Percentiles rank a stretch among this genome's conserved stretches.
phyloP scores from a whole-genome alignment of 2,113 vertebrate species.

The Lontra canadensis region DNA sequence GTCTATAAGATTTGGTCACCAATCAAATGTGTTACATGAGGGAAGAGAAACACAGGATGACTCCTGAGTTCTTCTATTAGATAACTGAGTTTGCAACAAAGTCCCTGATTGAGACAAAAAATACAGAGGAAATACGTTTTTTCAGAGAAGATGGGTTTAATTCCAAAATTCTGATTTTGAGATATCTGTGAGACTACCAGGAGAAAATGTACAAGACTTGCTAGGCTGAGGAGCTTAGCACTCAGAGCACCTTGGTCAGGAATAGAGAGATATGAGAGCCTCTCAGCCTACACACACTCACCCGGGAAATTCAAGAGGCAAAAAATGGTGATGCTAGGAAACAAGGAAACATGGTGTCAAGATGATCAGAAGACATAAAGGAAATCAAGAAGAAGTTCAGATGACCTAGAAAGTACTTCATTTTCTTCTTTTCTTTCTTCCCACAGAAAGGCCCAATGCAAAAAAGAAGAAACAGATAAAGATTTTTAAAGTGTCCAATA shows the following conservation, averaged over 20 bases:
- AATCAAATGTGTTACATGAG: background rate
- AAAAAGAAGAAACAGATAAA: background rate
- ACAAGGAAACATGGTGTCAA: background rate
- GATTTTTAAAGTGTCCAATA: background rate
- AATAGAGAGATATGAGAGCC: background rate
- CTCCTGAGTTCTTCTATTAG: background rate
- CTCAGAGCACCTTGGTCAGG: background rate
- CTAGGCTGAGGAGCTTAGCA: background rate
- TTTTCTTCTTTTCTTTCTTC: background rate
- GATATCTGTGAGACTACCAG: slow-evolving; percentile 18
- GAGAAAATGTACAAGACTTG: background rate
- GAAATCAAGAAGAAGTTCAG: background rate
- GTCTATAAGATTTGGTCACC: background rate
- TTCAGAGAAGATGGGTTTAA: background rate
- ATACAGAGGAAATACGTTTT: background rate
- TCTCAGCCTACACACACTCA: background rate
- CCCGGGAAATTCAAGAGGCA: background rate
- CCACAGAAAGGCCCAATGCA: background rate
- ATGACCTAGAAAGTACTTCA: background rate
- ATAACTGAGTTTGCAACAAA: background rate
- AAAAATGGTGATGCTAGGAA: background rate
- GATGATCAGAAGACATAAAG: background rate
- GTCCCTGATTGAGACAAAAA: background rate
- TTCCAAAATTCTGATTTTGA: slow-evolving; percentile 48
- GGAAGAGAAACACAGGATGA: background rate